These are phyloP conservation scores for Drosophila insularis DNA, from an alignment of 1,140 invertebrate species.

Conservation along the genomic window DNA sequence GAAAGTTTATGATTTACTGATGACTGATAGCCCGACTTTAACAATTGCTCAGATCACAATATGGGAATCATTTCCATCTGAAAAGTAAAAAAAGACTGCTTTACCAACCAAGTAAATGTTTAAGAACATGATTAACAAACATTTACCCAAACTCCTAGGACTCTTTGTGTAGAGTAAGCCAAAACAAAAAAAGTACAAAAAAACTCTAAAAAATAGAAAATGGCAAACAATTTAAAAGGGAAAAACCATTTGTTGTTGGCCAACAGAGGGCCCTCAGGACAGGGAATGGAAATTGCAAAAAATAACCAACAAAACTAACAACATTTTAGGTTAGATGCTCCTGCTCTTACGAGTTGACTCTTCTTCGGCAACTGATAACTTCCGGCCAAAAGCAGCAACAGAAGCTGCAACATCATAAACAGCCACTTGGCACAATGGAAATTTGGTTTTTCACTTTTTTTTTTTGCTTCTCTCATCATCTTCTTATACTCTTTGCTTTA, in stretches of 20 bases:
- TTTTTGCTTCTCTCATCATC: neutral
- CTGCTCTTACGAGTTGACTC: slow-evolving; percentile 36
- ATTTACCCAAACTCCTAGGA: neutral
- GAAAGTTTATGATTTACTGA: too few relatives aligned
- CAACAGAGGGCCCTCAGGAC: slow-evolving; percentile 44
- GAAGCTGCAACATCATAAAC: slow-evolving; percentile 62
- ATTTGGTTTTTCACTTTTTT: slow-evolving; percentile 22
- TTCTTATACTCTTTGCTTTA: neutral
- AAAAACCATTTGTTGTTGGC: slow-evolving; percentile 73
- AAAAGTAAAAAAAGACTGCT: too few relatives aligned
- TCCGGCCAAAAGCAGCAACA: slow-evolving; percentile 39
- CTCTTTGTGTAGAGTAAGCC: neutral
- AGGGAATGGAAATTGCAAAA: slow-evolving; percentile 33
- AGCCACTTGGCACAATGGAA: slow-evolving; percentile 68
- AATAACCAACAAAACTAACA: slow-evolving; percentile 59
- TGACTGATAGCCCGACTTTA: too few relatives aligned
- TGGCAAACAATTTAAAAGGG: slow-evolving; percentile 72
- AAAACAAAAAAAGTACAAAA: neutral
- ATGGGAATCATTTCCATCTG: too few relatives aligned
- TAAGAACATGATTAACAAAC: neutral
- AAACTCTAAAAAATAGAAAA: slow-evolving; percentile 73
- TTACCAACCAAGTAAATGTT: neutral
- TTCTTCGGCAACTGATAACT: slow-evolving; percentile 67
- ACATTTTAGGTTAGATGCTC: slow-evolving; percentile 47
- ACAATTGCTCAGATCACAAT: too few relatives aligned